These are phyloP conservation scores for Hippolais icterina DNA, from an alignment of 2,113 vertebrate genomes.

Conservation along the genomic window DNA sequence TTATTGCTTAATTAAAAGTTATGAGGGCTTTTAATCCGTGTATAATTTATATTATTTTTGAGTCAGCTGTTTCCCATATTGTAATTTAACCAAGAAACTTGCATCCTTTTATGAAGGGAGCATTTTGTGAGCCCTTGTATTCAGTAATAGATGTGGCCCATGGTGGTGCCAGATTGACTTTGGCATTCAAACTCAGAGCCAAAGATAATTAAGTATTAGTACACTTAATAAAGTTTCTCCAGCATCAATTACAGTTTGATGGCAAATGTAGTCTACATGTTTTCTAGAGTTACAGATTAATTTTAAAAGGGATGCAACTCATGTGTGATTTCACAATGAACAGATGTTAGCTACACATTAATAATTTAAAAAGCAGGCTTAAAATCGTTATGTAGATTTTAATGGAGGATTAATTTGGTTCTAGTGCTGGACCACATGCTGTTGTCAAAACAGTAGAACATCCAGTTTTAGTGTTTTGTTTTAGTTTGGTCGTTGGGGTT, in stretches of 20 bases:
- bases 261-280: neutral
- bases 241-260: constrained; percentile 37
- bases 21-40: constrained; percentile 46
- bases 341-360: constrained; percentile 24
- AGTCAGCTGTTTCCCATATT: constrained; percentile 50
- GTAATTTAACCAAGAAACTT: constrained; percentile 8
- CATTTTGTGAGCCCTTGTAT: neutral
- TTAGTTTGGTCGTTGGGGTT: neutral
- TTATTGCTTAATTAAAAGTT: constrained; percentile 74
- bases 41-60: constrained; percentile 67
- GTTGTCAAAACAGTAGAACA: neutral
- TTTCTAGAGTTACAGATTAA: constrained; percentile 3
- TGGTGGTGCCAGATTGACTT: constrained; percentile 35
- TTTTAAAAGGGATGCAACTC: constrained; percentile 4
- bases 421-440: neutral
- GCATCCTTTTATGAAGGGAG: neutral
- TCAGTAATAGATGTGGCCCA: constrained; percentile 60
- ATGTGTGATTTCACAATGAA: neutral
- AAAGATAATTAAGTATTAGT: constrained; percentile 56
- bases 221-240: constrained; percentile 42
- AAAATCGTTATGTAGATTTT: constrained; percentile 2
- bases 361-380: constrained; percentile 29
- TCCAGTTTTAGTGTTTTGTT: neutral
- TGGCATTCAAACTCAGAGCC: constrained; percentile 24
- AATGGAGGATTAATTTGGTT: constrained; percentile 16